Conservation (phyloP, 1,140 invertebrate species). For the Thalassaphorura encarpata region DNA sequence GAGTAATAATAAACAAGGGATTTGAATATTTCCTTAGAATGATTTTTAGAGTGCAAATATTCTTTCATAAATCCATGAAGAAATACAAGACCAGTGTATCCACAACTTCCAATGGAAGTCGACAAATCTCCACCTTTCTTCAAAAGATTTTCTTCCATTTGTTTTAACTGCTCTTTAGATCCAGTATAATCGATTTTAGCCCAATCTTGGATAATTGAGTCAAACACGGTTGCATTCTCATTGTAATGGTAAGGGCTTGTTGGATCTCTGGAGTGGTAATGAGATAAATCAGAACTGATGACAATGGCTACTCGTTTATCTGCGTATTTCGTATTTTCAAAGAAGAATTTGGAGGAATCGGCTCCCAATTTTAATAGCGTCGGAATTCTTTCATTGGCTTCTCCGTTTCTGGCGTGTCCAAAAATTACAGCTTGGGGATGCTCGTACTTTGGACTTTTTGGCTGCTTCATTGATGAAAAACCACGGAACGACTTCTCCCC, state of each 20-base stretch:
- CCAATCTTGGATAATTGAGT: conserved; percentile 11
- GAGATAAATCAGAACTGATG: conserved; percentile 20
- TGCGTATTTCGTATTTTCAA: background rate
- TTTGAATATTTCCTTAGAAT: conserved; percentile 5
- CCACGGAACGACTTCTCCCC: conserved; percentile 25
- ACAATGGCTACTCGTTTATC: conserved; percentile 16
- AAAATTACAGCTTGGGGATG: conserved; percentile 13
- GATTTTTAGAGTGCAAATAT: too few species aligned
- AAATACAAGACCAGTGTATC: conserved; percentile 21
- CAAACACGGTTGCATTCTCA: conserved; percentile 4
- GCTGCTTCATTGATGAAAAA: conserved; percentile 22
- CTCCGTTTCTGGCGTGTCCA: conserved; percentile 1
- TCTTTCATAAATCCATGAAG: conserved; percentile 13
- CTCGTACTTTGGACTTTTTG: background rate
- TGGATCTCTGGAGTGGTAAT: conserved; percentile 19
- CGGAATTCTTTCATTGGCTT: background rate
- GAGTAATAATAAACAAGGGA: conserved; percentile 3
- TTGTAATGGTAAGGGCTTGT: conserved; percentile 17
- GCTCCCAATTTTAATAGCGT: conserved; percentile 12
- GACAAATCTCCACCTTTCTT: conserved; percentile 7
- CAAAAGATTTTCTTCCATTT: background rate
- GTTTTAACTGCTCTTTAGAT: background rate
- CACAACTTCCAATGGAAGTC: conserved; percentile 8
- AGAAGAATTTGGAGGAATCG: background rate
- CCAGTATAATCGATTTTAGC: conserved; percentile 4